These are phyloP conservation scores for Scomber colias DNA, from an alignment of 2,113 vertebrate species.

Conservation along the genomic window DNA sequence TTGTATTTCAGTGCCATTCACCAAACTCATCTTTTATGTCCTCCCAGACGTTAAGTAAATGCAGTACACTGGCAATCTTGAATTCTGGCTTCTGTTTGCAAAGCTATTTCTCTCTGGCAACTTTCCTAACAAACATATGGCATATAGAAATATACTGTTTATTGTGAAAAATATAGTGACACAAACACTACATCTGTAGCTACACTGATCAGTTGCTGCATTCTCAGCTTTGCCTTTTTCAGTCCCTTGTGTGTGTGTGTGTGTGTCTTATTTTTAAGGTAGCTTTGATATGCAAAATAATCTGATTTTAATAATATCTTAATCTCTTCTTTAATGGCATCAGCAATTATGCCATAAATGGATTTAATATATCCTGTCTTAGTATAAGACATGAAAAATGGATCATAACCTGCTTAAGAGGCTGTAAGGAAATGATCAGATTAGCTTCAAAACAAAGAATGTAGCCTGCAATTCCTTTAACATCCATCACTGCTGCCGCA, in stretches of 20 bases:
- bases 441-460: constrained; percentile 68
- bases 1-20: constrained; percentile 11
- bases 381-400: constrained; percentile 54
- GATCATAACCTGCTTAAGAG: constrained; percentile 69
- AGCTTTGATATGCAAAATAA: constrained; percentile 63
- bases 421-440: constrained; percentile 65
- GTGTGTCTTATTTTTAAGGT: constrained; percentile 28
- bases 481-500: constrained; percentile 68
- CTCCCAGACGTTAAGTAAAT: neutral
- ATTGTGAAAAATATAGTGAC: neutral
- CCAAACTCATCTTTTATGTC: constrained; percentile 6
- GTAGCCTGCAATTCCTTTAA: constrained; percentile 34
- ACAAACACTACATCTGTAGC: neutral
- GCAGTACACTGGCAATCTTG: neutral
- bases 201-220: neutral
- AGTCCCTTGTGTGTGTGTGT: constrained; percentile 16
- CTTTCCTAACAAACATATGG: neutral
- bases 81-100: constrained; percentile 5
- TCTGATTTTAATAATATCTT: constrained; percentile 68
- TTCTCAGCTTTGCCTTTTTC: neutral
- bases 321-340: constrained; percentile 74
- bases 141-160: neutral
- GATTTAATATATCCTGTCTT: constrained; percentile 72
- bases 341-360: constrained; percentile 68
- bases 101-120: neutral